Evolutionary conservation across 2,888 invertebrate genomes (phyloP).

Genomic region (Drosophila cognata): DNA sequence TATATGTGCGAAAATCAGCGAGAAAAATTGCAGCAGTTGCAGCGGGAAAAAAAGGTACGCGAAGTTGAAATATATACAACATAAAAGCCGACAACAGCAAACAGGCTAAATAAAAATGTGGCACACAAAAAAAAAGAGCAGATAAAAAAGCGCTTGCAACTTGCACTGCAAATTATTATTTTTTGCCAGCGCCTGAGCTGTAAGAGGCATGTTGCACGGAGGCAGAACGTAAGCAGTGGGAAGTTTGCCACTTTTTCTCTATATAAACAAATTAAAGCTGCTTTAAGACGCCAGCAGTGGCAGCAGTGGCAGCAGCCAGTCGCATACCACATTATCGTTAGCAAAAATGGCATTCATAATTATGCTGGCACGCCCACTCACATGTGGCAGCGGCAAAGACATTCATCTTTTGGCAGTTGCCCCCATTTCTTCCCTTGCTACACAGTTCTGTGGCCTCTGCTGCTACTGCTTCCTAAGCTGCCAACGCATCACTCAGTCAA

Average conservation of each 20-base stretch:
- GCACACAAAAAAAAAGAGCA: slow-evolving; percentile 54
- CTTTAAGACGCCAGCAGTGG: slow-evolving; percentile 38
- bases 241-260: slow-evolving; percentile 18
- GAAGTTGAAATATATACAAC: slow-evolving; percentile 56
- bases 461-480: slow-evolving; percentile 44
- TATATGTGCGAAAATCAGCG: slow-evolving; percentile 69
- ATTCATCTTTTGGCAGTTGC: slow-evolving; percentile 61
- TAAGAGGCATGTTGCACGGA: neutral
- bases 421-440: neutral
- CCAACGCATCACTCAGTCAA: slow-evolving; percentile 76
- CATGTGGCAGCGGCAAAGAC: slow-evolving; percentile 48
- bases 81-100: slow-evolving; percentile 44
- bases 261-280: slow-evolving; percentile 55
- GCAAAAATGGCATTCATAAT: slow-evolving; percentile 70
- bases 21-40: slow-evolving; percentile 64
- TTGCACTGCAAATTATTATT: slow-evolving; percentile 78
- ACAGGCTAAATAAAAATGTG: slow-evolving; percentile 42
- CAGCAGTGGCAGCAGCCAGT: slow-evolving; percentile 14
- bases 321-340: slow-evolving; percentile 46
- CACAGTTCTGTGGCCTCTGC: slow-evolving; percentile 28
- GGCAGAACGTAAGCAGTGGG: neutral
- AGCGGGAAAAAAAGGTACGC: slow-evolving; percentile 60
- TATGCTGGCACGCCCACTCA: slow-evolving; percentile 58
- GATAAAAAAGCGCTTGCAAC: slow-evolving; percentile 51
- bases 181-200: slow-evolving; percentile 53